phyloP scores from a whole-genome alignment of 2,888 invertebrate species.

The Microchrysa polita region DNA sequence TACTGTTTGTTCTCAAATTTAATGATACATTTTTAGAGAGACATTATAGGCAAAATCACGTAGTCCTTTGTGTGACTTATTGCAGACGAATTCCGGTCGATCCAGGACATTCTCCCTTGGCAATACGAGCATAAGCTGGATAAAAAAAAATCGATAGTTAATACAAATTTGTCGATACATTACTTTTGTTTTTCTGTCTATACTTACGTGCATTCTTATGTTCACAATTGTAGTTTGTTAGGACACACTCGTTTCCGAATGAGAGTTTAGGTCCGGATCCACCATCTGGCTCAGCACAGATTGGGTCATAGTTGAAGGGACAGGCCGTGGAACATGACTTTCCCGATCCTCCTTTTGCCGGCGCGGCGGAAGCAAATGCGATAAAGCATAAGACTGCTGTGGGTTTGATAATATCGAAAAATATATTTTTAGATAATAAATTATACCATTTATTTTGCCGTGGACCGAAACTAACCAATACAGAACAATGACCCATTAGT shows the following conservation, averaged over 20 bases:
- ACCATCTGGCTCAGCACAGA: constrained; percentile 55
- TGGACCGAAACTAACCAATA: too few relatives aligned
- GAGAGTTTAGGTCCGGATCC: constrained; percentile 53
- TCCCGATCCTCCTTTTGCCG: constrained; percentile 1
- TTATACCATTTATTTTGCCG: too few relatives aligned
- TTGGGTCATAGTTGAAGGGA: constrained; percentile 56
- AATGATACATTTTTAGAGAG: too few relatives aligned
- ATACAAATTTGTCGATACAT: constrained; percentile 7
- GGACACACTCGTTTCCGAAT: constrained; percentile 61
- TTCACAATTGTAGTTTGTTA: constrained; percentile 62
- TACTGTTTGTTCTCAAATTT: too few relatives aligned
- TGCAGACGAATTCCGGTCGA: constrained; percentile 61
- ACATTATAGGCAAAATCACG: too few relatives aligned
- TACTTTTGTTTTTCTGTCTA: neutral
- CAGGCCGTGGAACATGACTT: constrained; percentile 51
- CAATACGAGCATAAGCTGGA: constrained; percentile 57
- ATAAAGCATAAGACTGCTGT: constrained; percentile 1
- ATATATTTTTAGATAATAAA: too few relatives aligned
- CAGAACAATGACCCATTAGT: too few relatives aligned
- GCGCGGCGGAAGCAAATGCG: constrained; percentile 1
- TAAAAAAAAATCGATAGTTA: neutral
- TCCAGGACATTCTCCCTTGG: constrained; percentile 60
- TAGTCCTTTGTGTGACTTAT: constrained; percentile 53
- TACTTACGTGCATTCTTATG: constrained; percentile 60
- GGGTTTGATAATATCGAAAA: constrained; percentile 8